Percentiles rank a stretch among this genome's conserved stretches.
phyloP scores from a whole-genome alignment of 2,888 invertebrate species.

The Macrosiphum euphorbiae region DNA sequence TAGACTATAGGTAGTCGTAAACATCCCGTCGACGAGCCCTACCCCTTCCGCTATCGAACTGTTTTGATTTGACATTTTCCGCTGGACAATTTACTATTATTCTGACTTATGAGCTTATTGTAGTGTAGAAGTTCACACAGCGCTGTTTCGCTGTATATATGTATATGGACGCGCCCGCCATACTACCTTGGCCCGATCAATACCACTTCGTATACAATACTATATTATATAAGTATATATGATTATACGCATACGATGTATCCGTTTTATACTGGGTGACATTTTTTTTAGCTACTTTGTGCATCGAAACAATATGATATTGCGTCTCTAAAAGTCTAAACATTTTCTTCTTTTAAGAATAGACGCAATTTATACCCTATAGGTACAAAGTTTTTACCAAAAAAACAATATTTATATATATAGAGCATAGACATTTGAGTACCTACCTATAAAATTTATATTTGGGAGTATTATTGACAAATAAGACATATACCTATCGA shows the following conservation, averaged over 20 bases:
- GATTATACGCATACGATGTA: not conserved
- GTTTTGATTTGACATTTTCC: not conserved
- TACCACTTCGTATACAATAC: constrained; percentile 39
- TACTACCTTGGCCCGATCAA: constrained; percentile 21
- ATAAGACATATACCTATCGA: not conserved
- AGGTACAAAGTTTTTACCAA: not conserved
- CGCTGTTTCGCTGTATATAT: not conserved
- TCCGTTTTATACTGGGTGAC: not conserved
- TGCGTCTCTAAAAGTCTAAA: not conserved
- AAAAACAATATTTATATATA: not conserved
- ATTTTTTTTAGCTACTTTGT: not conserved
- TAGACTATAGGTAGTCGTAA: not conserved
- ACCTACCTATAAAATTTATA: not conserved
- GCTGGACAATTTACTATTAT: not conserved
- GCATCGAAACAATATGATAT: not conserved
- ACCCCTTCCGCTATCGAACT: not conserved
- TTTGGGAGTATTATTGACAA: not conserved
- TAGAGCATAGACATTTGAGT: not conserved
- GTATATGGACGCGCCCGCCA: constrained; percentile 9
- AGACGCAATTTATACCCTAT: not conserved
- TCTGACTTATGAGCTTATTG: constrained; percentile 1
- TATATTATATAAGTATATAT: constrained; percentile 10
- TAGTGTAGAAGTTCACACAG: constrained; percentile 1
- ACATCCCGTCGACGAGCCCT: not conserved
- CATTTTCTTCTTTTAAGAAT: not conserved